phyloP scores from a whole-genome alignment of 2,113 vertebrate genomes.

The Tenebrosternarchus preto region DNA sequence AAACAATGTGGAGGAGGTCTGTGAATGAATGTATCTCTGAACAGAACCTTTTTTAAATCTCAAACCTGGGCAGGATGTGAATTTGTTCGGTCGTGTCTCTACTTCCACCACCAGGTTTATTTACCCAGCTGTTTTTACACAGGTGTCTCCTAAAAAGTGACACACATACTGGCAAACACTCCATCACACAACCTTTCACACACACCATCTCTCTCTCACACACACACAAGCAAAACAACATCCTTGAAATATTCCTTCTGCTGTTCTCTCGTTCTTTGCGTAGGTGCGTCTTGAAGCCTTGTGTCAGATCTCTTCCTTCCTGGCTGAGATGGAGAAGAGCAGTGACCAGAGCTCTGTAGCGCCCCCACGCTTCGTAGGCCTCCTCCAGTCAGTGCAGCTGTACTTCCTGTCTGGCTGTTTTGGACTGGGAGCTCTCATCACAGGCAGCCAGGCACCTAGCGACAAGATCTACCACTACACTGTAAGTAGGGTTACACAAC shows the following conservation, averaged over 20 bases:
- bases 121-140: too few relatives aligned
- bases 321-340: slow-evolving; percentile 78
- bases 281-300: slow-evolving; percentile 78
- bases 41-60: too few relatives aligned
- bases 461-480: slow-evolving; percentile 77
- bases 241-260: not conserved
- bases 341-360: slow-evolving; percentile 41
- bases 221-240: not conserved
- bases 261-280: not conserved
- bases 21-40: too few relatives aligned
- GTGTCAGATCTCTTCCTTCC: slow-evolving; percentile 77
- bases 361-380: slow-evolving; percentile 64
- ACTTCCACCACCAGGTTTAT: too few relatives aligned
- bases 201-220: too few relatives aligned
- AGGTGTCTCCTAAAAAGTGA: too few relatives aligned
- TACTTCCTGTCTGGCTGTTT: slow-evolving; percentile 81
- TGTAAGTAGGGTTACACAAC: slow-evolving; percentile 54
- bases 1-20: too few relatives aligned
- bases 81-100: too few relatives aligned
- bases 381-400: slow-evolving; percentile 78
- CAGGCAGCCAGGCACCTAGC: slow-evolving; percentile 60
- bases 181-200: too few relatives aligned
- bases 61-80: too few relatives aligned
- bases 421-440: slow-evolving; percentile 70
- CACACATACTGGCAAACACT: too few relatives aligned